Evolutionary conservation across 2,797 vertebrate species (phyloP), one percentile per base, ranked within the genome.

Genomic region (Acridotheres tristis): DNA sequence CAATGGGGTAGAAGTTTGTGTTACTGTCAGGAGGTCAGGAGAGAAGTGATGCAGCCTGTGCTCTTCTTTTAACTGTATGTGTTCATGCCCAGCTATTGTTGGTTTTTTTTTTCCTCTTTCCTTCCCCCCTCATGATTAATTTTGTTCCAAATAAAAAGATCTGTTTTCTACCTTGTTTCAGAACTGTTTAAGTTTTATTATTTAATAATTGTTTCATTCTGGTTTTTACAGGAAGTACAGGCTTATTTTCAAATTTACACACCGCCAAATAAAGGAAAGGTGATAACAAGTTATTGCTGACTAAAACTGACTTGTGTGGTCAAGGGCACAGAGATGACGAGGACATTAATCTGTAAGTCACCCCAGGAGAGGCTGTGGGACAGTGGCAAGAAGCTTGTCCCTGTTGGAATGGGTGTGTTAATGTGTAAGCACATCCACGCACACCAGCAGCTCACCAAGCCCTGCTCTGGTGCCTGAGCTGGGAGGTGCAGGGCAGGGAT

Each of bases 121-220:
- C 7, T 19, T 32, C 7, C 17, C 11, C 51, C 59, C 10, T 6
- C 0, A 0, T 3, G 1, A 85, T 88, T 72, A 13, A 62, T 93
- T 94, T 93, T 84, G 30, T 94, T 90, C 77, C 74, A 88, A 97
- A 96, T 95, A 96, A 97, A 96, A 88, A 91, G 30, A 88, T 43
- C 50, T 73, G 81, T 93, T 97, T 97, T 96, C 71, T 96, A 96
- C 57, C 66, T 81, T 88, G 50, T 53, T 89, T 80, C 13, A 8
- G 48, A 83, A 50, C 57, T 50, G 13, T 42, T 62, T 48, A 74
- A 40, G 7, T 67, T 88, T 38, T 93, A 8, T 89, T 80, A 59
- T 58, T 87, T 73, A 48, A 51, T 32, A 76, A 42, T 16, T 25
- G 3, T 38, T 47, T 78, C 29, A 40, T 61, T 57, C 32, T 48